These are phyloP conservation scores for Bos javanicus DNA, from an alignment of 2,113 vertebrate genomes.

Conservation along the genomic window DNA sequence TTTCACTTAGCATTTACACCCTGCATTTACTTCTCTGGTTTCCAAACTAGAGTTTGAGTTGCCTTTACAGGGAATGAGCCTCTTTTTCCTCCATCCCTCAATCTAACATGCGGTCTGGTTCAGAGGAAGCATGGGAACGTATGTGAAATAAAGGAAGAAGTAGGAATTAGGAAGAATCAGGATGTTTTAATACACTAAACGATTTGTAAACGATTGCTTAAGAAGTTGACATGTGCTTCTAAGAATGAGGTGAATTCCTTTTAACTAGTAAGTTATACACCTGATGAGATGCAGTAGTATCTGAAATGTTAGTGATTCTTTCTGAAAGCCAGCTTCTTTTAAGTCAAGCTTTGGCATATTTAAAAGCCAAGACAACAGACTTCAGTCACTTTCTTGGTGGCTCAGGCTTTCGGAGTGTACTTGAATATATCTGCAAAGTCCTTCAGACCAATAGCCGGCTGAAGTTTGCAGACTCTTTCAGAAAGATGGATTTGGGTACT, in stretches of 20 bases:
- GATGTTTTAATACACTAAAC: neutral
- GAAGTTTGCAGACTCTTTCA: constrained; percentile 13
- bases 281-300: neutral
- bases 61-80: neutral
- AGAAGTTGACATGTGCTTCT: neutral
- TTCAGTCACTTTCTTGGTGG: neutral
- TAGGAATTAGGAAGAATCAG: neutral
- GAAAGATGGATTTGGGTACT: constrained; percentile 43
- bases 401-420: neutral
- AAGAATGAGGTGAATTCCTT: constrained; percentile 17
- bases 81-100: neutral
- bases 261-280: neutral
- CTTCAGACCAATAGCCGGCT: neutral
- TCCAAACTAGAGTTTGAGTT: neutral
- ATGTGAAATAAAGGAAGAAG: neutral
- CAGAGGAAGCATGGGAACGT: neutral
- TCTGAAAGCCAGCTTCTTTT: neutral
- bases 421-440: neutral
- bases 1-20: neutral
- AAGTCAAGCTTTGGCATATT: neutral
- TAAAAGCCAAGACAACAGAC: neutral
- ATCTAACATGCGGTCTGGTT: neutral
- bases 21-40: neutral
- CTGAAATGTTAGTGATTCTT: neutral
- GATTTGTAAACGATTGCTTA: neutral